Percentiles rank a stretch among this genome's conserved stretches.
These are phyloP conservation scores for Tupaia tana DNA, from an alignment of 2,113 vertebrate species.

Conservation along the genomic window DNA sequence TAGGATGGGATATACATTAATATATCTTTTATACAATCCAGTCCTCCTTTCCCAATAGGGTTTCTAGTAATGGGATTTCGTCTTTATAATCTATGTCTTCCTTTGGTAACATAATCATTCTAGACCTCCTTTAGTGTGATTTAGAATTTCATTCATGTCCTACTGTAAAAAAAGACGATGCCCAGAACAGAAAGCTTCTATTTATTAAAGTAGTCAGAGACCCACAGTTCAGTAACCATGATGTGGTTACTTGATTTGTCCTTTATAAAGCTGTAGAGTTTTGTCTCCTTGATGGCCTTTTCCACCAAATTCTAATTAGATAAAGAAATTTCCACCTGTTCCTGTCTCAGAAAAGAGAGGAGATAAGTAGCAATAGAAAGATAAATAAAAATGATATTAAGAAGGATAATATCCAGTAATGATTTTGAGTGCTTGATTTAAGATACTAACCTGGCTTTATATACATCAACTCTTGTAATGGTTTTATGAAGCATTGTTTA, in stretches of 20 bases:
- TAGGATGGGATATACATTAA: not conserved
- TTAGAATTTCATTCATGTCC: not conserved
- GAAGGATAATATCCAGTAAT: not conserved
- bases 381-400: not conserved
- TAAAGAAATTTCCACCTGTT: not conserved
- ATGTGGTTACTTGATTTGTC: slow-evolving; percentile 7
- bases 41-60: not conserved
- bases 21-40: not conserved
- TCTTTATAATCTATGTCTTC: not conserved
- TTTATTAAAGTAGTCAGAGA: slow-evolving; percentile 35
- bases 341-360: not conserved
- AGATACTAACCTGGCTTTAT: not conserved
- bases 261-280: slow-evolving; percentile 3
- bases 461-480: not conserved
- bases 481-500: not conserved
- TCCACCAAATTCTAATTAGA: not conserved
- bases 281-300: not conserved
- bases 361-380: not conserved
- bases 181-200: not conserved
- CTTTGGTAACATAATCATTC: slow-evolving; percentile 37
- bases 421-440: not conserved
- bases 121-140: not conserved
- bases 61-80: not conserved
- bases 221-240: not conserved
- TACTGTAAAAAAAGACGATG: slow-evolving; percentile 23